Conservation (phyloP, 2,113 vertebrate genomes). For the Cyanoderma ruficeps region DNA sequence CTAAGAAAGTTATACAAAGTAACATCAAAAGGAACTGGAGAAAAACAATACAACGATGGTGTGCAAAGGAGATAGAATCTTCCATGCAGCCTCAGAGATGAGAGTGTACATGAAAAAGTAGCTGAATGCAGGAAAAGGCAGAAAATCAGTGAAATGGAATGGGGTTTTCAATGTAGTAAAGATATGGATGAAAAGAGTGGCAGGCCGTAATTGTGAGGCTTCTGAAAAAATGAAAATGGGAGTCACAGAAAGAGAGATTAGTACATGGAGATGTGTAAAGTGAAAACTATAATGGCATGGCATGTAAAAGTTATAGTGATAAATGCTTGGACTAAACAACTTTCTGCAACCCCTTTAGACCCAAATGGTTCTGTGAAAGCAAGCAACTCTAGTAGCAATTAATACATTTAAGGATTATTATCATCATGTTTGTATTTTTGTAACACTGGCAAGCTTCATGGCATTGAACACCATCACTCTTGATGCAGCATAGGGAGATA, state of each 20-base stretch:
- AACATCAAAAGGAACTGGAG: not conserved
- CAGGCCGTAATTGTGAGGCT: not conserved
- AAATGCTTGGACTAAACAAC: not conserved
- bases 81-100: not conserved
- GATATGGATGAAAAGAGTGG: not conserved
- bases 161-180: not conserved
- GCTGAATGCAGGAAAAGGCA: not conserved
- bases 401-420: not conserved
- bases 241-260: not conserved
- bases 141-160: not conserved
- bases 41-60: not conserved
- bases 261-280: not conserved
- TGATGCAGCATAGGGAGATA: not conserved
- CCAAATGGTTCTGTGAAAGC: not conserved
- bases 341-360: not conserved
- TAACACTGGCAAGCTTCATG: not conserved
- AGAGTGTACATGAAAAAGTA: not conserved
- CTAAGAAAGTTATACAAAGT: not conserved
- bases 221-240: not conserved
- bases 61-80: not conserved
- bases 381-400: not conserved
- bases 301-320: not conserved
- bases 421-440: not conserved
- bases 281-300: not conserved
- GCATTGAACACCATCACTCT: fast-evolving